phyloP scores from a whole-genome alignment of 1,140 invertebrate genomes.

The Eupristina koningsbergeri region DNA sequence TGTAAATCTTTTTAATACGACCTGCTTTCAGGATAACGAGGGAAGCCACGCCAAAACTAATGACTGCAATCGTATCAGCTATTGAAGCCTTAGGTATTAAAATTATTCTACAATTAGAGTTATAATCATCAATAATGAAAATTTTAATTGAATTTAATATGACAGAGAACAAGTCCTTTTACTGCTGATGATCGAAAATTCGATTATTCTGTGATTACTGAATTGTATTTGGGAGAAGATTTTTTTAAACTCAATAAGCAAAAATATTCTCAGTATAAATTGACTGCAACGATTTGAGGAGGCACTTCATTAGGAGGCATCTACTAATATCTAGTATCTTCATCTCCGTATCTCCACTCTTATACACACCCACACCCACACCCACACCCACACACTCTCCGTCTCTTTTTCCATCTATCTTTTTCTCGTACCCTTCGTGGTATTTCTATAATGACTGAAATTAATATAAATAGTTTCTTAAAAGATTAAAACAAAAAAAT shows the following conservation, averaged over 20 bases:
- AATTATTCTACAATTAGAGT: not conserved
- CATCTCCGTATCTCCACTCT: not conserved
- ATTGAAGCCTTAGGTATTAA: not conserved
- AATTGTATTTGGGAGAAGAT: not conserved
- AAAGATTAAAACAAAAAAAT: not conserved
- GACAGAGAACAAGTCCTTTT: not conserved
- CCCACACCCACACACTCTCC: slow-evolving; percentile 9
- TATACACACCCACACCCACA: no score
- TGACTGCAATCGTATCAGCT: not conserved
- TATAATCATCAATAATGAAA: not conserved
- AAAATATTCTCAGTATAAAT: not conserved
- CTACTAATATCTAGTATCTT: not conserved
- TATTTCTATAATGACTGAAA: not conserved
- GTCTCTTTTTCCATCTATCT: not conserved
- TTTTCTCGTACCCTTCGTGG: no score
- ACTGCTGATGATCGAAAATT: not conserved
- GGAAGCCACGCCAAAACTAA: not conserved
- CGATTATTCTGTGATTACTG: not conserved
- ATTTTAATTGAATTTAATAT: not conserved
- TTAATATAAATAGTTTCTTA: not conserved
- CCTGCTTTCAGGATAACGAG: slow-evolving; percentile 40
- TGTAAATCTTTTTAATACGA: slow-evolving; percentile 33
- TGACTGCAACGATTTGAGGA: not conserved
- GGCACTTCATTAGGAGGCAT: not conserved
- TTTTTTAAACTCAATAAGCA: no score